Base-by-base conservation (phyloP, 2,888 invertebrate genomes). In the Drosophila austrosaltans region DNA sequence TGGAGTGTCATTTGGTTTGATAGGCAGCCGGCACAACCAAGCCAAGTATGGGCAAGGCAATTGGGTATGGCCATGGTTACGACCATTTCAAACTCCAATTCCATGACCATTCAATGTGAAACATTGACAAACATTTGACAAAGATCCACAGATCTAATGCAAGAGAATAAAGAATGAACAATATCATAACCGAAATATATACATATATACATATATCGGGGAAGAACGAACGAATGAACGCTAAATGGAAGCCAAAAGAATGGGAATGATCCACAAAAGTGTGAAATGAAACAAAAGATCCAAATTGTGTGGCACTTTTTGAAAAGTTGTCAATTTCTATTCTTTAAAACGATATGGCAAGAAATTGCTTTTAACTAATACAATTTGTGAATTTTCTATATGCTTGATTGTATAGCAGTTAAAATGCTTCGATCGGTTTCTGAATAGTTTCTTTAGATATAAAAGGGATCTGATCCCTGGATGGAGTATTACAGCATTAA, bases 1-100 rank as follows among this genome's bases (percentile, higher is more conserved):
- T 88, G 88, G 88, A 84, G 83, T 84, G 83, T 88, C 83, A 84
- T 84, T 84, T 84, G 72, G 75, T 61, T 72, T 77, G 72, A 77
- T 79, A 60, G 74, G 62, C 69, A 54, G 67, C 57, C 57, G 22
- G 57, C 48, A 7, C 3, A 7, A 3, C 20, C 48, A 8, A 10
- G 22, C 48, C 40, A 48, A 48, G 25, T 22, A 25, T 25, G 25
- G 42, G 42, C 42, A 42, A 12, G 48, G 25, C 25, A 48, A 48
- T 48, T 48, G 48, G 48, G 25, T 48, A 48, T 48, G 48, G 48
- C 48, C 48, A 48, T 48, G 48, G 22, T 22, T 22, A 48, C 22
- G 20, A 7, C 22, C 22, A 48, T 16, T 7, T 44, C 44, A 4
- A 28, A 28, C 28, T 28, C 30, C 30, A 30, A 5, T 30, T 48